phyloP scores from a whole-genome alignment of 2,113 vertebrate species.

The Meriones unguiculatus region DNA sequence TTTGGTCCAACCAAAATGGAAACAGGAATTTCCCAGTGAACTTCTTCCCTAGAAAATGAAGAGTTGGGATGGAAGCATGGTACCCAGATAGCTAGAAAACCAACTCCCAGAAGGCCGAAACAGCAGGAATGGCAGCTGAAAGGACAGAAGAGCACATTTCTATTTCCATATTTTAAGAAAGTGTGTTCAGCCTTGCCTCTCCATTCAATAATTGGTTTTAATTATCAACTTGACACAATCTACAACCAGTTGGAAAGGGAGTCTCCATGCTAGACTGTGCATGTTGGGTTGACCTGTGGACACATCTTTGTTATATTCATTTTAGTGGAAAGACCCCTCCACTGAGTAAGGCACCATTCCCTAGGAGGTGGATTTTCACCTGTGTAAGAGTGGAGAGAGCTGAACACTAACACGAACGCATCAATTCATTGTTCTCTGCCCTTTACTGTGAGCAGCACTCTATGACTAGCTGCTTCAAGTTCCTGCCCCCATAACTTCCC shows the following conservation, averaged over 20 bases:
- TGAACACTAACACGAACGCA: neutral
- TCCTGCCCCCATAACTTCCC: neutral
- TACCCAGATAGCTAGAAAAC: neutral
- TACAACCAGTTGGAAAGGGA: neutral
- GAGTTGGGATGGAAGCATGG: neutral
- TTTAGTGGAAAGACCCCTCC: neutral
- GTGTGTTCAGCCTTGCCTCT: neutral
- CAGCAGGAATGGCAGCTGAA: accelerated
- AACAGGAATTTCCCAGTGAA: neutral
- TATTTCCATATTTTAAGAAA: neutral
- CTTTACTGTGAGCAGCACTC: no score
- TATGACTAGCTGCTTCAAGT: neutral
- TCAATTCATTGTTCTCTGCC: neutral
- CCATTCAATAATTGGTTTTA: neutral
- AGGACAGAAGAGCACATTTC: neutral
- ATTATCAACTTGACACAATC: neutral
- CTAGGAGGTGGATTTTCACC: neutral
- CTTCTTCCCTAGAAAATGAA: neutral
- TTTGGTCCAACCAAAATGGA: neutral
- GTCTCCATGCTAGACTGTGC: neutral
- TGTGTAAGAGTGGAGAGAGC: neutral
- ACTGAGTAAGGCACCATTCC: neutral
- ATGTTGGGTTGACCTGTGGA: neutral
- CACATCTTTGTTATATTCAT: neutral
- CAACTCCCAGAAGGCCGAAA: neutral